Base-by-base conservation (phyloP, 2,113 vertebrate genomes). In the Perca fluviatilis region DNA sequence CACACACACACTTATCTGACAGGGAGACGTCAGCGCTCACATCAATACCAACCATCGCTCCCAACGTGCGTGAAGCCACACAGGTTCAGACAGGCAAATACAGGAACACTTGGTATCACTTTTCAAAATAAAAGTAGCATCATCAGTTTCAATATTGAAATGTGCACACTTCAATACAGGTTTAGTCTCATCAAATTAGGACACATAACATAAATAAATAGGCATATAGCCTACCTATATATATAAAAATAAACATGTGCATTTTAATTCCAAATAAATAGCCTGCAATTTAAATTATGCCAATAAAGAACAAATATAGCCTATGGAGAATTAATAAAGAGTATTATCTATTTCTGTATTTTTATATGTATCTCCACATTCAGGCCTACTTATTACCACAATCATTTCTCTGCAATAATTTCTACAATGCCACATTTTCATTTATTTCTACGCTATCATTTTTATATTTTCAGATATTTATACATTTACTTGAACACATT, bases 51-150 rank as follows among this genome's bases (percentile, higher is more conserved):
- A 74, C 36, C 74, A 33, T n/a, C 1, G 36, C 43, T 1, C 21
- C 16, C 25, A 0, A 0, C 14, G 18, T 0, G 69, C 25, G 74
- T 81, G 61, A 89, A 85, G 75, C 15, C 6, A 21, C 36, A 6
- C 43, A 15, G 14, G 6, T 1, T n/a, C 19, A 62, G 1, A 5
- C 18, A 23, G 30, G 53, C 4, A 1, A 0, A 5, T 0, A 25
- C 74, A 47, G 80, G 65, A 74, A 72, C 0, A 5, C 25, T 12
- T 0, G 13, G 1, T 3, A 0, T 23, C 1, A 0, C 4, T 0
- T 8, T 84, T 80, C 77, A 89, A 77, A 91, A 67, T 89, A 91
- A 91, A 77, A 61, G 56, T 5, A 1, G 33, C 2, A 3, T 0
- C 6, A 6, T 3, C 18, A 14, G 12, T 53, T 53, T 1, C 13